phyloP scores from a whole-genome alignment of 2,113 vertebrate genomes.

The Stigmatopora nigra region DNA sequence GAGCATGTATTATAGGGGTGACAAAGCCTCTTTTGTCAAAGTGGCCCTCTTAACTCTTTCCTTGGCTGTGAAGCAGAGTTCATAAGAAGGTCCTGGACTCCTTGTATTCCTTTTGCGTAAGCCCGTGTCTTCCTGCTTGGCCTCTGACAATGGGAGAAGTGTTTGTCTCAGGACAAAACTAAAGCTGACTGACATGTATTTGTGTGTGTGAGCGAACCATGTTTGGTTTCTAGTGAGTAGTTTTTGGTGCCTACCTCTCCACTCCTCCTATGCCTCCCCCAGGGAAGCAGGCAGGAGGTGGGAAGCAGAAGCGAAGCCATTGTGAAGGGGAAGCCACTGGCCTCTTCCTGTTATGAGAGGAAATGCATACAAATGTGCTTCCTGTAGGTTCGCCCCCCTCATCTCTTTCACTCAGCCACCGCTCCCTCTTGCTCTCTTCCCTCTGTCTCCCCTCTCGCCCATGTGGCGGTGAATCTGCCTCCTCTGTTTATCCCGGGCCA shows the following conservation, averaged over 20 bases:
- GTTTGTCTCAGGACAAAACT: conserved; percentile 60
- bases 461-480: conserved; percentile 77
- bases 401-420: conserved; percentile 9
- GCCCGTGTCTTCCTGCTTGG: conserved; percentile 52
- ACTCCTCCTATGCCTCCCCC: conserved; percentile 65
- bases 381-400: conserved; percentile 78
- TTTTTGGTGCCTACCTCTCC: conserved; percentile 73
- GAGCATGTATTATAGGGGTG: conserved; percentile 52
- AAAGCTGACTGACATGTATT: conserved; percentile 42
- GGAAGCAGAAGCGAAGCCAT: conserved; percentile 97
- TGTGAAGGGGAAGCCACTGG: conserved; percentile 99
- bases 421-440: conserved; percentile 9
- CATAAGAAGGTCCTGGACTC: conserved; percentile 53
- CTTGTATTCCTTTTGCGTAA: conserved; percentile 58
- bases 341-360: conserved; percentile 99
- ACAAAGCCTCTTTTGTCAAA: conserved; percentile 59
- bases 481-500: conserved; percentile 27
- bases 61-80: conserved; percentile 56
- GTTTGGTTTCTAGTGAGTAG: conserved; percentile 61
- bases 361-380: conserved; percentile 99
- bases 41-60: conserved; percentile 51
- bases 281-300: conserved; percentile 82
- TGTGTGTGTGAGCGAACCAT: conserved; percentile 30
- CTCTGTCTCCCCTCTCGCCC: conserved; percentile 38
- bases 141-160: conserved; percentile 65